Base-by-base conservation (phyloP, 2,113 vertebrate species). In the Cacatua alba region DNA sequence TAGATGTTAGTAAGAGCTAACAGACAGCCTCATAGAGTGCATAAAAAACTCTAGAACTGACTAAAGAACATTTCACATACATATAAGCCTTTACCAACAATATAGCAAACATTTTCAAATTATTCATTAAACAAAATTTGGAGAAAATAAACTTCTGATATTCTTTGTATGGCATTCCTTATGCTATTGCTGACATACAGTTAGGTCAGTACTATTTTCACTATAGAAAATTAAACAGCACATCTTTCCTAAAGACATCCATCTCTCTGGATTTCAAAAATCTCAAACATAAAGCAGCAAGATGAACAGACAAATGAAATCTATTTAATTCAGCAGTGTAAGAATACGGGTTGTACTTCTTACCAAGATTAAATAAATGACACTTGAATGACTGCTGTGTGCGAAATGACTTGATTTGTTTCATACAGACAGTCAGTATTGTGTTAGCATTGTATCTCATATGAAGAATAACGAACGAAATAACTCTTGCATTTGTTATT, bases 201-300 rank as follows among this genome's bases (percentile, higher is more conserved):
- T 4, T n/a, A 84, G 64, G 62, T 68, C 85, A 79, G 17, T 26
- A 57, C 19, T 79, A 15, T 89, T 82, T 82, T 79, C 29, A 15
- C 29, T 71, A 35, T 8, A 75, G 62, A 64, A 53, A 55, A 59
- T 46, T 43, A n/a, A 82, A 82, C 0, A 6, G 53, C 0, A 0
- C 37, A 41, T 76, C 41, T 82, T 90, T 67, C 71, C 80, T 67
- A 6, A 81, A 89, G 67, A 51, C 39, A 78, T 77, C 29, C 14
- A 23, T 70, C 41, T 67, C 55, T 90, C n/a, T 82, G n/a, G 11
- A 71, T 75, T 39, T 63, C 35, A 82, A 76, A 84, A 72, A 48
- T 55, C 55, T 91, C 70, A 83, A 33, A 78, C 43, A 68, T 55
- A 75, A 92, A 88, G 17, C 51, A 93, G 21, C 9, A 41, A 77